Conservation (phyloP, 2,888 invertebrate species). For the Amphiduros pacificus region DNA sequence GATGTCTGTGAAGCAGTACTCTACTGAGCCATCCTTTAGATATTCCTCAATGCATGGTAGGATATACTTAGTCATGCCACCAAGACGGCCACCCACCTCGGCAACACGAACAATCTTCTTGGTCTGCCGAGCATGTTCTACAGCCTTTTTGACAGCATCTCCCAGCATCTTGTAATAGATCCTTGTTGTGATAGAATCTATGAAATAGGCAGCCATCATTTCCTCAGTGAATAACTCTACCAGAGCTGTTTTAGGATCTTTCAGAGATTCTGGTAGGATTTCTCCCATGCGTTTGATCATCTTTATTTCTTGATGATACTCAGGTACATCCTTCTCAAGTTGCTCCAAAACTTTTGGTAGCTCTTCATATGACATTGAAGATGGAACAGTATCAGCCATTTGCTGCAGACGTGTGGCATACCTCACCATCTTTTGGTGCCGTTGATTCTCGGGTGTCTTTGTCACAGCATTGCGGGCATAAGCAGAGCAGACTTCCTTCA, state of each 20-base stretch:
- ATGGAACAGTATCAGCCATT: slow-evolving; percentile 1
- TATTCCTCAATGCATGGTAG: slow-evolving; percentile 4
- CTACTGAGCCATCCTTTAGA: slow-evolving; percentile 7
- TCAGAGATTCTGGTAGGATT: slow-evolving; percentile 7
- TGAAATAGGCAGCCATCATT: slow-evolving; percentile 14
- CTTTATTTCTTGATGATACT: slow-evolving; percentile 3
- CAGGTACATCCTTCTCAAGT: slow-evolving; percentile 2
- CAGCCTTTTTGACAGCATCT: slow-evolving; percentile 8
- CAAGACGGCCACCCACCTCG: slow-evolving; percentile 20
- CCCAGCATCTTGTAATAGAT: slow-evolving; percentile 12
- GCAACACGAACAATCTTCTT: slow-evolving; percentile 13
- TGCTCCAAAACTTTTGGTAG: no score
- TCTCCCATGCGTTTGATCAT: slow-evolving; percentile 17
- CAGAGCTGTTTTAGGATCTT: slow-evolving; percentile 12
- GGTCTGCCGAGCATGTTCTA: slow-evolving; percentile 5
- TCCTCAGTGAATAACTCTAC: slow-evolving; percentile 16
- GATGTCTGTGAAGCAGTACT: slow-evolving; percentile 19
- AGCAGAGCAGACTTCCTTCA: background rate
- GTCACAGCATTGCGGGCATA: slow-evolving; percentile 5
- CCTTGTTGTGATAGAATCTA: slow-evolving; percentile 12
- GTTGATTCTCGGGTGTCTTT: background rate
- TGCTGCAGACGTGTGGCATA: background rate
- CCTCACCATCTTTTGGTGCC: background rate
- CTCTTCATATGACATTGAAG: no score
- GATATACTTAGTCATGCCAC: slow-evolving; percentile 13